Evolutionary conservation across 2,797 vertebrate genomes (phyloP), one percentile per base, ranked within the genome.

Genomic region (Enteromius thamalakanensis): DNA sequence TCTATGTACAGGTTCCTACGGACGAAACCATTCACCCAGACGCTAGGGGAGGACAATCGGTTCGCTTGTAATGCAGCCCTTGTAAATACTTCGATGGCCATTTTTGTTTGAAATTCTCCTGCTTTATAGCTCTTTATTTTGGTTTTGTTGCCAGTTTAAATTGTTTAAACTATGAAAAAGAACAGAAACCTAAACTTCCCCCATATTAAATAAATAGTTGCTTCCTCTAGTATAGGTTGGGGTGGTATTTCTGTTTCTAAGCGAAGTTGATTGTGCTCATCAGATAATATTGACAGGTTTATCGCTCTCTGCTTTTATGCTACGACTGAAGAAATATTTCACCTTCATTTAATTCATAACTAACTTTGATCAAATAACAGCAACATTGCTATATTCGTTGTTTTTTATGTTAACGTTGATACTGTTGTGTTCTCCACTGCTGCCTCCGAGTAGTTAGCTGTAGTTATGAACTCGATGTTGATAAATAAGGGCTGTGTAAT

Each of bases 1-100:
- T 91, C 90, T 91, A 90, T 90, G 90, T 91, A 92, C 93, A 93
- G 93, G 92, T 94, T 93, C 91, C 91, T 90, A 79, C 80, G 71
- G 94, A 51, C 87, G 81, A 88, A 90, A 21, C 93, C 93, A 94
- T 80, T 85, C 51, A 34, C 51, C 4, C 29, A 32, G 1, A 55
- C 51, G 55, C 64, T 60, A 84, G 92, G 91, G 91, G 89, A 80
- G 80, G 7, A 8, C 9, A 29, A 51, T 21, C 77, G 1, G 40
- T 6, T 40, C 51, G 12, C 15, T 11, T 32, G 14, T 37, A 49
- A 37, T 51, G 19, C 15, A 21, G 23, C 15, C 2, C 42, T 19
- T 62, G 12, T 60, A 55, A 80, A 14, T 32, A 19, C 8, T 40
- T 49, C n/a, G 1, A 40, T 42, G 21, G 21, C 0, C 6, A 60